Conservation (phyloP, 2,113 vertebrate species). For the Otis tarda region DNA sequence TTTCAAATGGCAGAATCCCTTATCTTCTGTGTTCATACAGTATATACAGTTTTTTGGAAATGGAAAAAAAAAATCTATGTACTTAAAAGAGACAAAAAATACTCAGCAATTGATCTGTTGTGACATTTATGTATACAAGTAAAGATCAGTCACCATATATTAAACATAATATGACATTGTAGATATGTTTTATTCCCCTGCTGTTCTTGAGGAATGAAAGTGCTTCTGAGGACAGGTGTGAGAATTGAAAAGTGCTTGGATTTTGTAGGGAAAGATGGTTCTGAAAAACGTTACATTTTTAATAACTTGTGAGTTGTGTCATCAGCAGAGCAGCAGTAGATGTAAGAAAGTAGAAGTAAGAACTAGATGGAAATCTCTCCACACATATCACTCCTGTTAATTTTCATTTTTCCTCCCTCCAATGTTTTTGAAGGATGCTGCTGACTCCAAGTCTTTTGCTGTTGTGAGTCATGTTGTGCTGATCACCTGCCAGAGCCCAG, state of each 20-base stretch:
- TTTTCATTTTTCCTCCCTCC: background rate
- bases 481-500: background rate
- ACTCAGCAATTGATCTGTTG: slow-evolving; percentile 10
- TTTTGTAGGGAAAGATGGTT: background rate
- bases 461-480: background rate
- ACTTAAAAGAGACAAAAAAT: slow-evolving; percentile 19
- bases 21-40: background rate
- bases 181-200: background rate
- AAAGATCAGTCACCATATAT: background rate
- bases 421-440: slow-evolving; percentile 21
- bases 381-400: background rate
- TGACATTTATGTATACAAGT: slow-evolving; percentile 38
- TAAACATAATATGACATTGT: background rate
- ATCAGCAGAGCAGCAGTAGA: slow-evolving; percentile 37
- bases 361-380: slow-evolving; percentile 10
- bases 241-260: slow-evolving; percentile 36
- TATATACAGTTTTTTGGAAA: background rate
- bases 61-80: background rate
- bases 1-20: background rate
- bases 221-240: slow-evolving; percentile 27
- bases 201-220: slow-evolving; percentile 22
- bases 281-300: slow-evolving; percentile 52
- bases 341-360: slow-evolving; percentile 6
- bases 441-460: slow-evolving; percentile 30
- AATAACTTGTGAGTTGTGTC: slow-evolving; percentile 51